Evolutionary conservation across 2,113 vertebrate species (phyloP).

Genomic region (Thamnaconus septentrionalis): DNA sequence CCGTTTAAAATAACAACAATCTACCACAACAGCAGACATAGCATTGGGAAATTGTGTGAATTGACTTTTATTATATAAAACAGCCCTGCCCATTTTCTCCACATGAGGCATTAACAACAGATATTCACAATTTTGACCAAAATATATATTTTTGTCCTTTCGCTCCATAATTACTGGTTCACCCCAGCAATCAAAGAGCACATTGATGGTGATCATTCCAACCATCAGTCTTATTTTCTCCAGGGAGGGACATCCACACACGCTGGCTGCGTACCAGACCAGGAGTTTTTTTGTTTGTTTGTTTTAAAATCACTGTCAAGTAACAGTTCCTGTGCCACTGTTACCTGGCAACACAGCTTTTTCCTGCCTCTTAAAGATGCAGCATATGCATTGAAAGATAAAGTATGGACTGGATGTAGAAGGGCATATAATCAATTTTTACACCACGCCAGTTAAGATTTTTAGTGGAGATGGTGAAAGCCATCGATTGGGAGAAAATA

Average conservation of each 20-base stretch:
- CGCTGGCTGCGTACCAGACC: conserved; percentile 11
- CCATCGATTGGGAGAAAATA: too few species aligned
- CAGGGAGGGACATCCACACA: conserved; percentile 19
- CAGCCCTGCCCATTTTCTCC: not conserved
- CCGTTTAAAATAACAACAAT: not conserved
- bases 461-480: too few species aligned
- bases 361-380: not conserved
- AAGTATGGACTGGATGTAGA: too few species aligned
- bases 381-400: too few species aligned
- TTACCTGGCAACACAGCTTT: conserved; percentile 60
- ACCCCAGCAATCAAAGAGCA: not conserved
- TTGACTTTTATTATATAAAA: not conserved
- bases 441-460: too few species aligned
- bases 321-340: conserved; percentile 17
- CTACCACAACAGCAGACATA: not conserved
- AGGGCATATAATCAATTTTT: too few species aligned
- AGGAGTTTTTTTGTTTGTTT: too few species aligned
- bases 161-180: not conserved
- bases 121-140: not conserved
- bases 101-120: not conserved
- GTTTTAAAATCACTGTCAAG: too few species aligned
- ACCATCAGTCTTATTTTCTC: conserved; percentile 7
- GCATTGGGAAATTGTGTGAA: not conserved
- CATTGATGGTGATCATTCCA: not conserved
- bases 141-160: not conserved